Conservation (phyloP, 2,797 vertebrate genomes). For the Sebastes paucispinis region DNA sequence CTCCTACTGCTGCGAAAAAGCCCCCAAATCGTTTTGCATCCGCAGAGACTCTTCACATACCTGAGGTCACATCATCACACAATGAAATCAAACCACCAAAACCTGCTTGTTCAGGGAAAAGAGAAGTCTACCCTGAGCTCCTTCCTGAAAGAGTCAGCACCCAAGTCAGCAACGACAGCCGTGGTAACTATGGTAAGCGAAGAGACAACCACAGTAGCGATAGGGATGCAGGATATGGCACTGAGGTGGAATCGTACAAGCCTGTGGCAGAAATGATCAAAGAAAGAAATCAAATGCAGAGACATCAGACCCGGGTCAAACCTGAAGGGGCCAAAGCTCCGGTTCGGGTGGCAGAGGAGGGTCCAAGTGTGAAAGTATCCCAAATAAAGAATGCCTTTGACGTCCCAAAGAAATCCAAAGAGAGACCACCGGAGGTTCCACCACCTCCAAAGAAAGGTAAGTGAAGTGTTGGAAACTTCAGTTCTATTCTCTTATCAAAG, state of each 20-base stretch:
- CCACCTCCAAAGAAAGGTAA: constrained; percentile 77
- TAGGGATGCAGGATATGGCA: constrained; percentile 20
- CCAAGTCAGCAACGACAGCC: neutral
- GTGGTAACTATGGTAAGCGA: neutral
- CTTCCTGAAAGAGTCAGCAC: constrained; percentile 4
- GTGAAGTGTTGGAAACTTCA: neutral
- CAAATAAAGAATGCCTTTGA: constrained; percentile 81
- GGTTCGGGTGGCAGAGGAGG: constrained; percentile 50
- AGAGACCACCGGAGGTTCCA: constrained; percentile 64
- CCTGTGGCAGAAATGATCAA: constrained; percentile 76
- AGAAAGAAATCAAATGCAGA: constrained; percentile 75
- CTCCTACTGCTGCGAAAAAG: constrained; percentile 64
- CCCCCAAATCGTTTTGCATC: constrained; percentile 37
- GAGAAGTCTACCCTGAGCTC: constrained; percentile 17
- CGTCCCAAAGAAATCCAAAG: constrained; percentile 74
- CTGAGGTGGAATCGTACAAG: constrained; percentile 64
- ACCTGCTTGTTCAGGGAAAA: constrained; percentile 23
- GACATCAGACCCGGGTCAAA: constrained; percentile 38
- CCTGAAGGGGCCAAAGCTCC: constrained; percentile 50
- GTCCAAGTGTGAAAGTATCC: constrained; percentile 71
- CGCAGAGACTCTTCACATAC: constrained; percentile 36
- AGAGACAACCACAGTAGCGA: constrained; percentile 13
- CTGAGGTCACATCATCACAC: constrained; percentile 29
- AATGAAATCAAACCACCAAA: constrained; percentile 34
- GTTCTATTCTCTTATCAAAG: neutral